Evolutionary conservation across 2,888 invertebrate genomes (phyloP).

Genomic region (Melipona bicolor): DNA sequence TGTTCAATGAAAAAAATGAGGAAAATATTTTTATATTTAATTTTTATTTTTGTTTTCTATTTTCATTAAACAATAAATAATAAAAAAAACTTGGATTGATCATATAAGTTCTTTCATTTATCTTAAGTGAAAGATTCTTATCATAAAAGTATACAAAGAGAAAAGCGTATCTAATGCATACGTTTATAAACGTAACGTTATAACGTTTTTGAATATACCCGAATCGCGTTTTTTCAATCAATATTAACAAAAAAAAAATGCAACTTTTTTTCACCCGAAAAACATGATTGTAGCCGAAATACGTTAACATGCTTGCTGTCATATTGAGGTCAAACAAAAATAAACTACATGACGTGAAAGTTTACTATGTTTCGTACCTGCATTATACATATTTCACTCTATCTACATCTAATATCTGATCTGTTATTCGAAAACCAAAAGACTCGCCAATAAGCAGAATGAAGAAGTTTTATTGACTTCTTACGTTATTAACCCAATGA

Average conservation of each 20-base stretch:
- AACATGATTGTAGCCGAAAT: neutral
- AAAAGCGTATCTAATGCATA: neutral
- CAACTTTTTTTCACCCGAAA: slow-evolving; percentile 3
- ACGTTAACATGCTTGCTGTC: slow-evolving; percentile 13
- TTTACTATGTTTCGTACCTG: neutral
- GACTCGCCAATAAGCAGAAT: neutral
- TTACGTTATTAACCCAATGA: neutral
- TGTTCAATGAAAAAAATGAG: too few species aligned
- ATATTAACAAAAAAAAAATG: slow-evolving; percentile 14
- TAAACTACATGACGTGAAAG: slow-evolving; percentile 9
- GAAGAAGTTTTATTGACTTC: neutral
- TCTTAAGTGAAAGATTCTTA: too few species aligned
- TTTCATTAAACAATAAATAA: neutral
- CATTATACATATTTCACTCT: neutral
- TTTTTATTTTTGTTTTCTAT: neutral
- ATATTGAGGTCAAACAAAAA: slow-evolving; percentile 16
- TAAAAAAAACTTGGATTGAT: neutral
- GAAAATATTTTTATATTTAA: neutral
- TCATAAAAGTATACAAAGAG: neutral
- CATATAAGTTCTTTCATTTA: neutral
- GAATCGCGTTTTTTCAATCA: neutral
- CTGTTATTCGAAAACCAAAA: neutral
- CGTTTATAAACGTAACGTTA: neutral
- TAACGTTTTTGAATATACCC: neutral
- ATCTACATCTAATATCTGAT: neutral